Evolutionary conservation across 2,888 invertebrate species (phyloP).

Genomic region (Synergus itoensis): DNA sequence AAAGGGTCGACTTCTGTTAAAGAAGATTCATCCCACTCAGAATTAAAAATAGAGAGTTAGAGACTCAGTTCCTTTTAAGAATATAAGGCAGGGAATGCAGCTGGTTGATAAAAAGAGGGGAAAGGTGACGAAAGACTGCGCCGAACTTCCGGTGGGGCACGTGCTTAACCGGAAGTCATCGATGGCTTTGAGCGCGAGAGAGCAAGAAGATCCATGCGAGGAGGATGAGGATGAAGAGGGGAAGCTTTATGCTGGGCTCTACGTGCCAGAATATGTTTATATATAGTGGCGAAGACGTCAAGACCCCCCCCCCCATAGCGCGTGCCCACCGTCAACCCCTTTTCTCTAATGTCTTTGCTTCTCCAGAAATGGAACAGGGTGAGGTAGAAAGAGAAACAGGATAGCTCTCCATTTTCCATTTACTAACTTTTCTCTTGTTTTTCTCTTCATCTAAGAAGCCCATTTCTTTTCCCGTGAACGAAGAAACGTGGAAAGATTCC

Average conservation of each 20-base stretch:
- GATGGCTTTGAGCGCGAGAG: constrained; percentile 31
- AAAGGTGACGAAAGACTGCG: constrained; percentile 54
- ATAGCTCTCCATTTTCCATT: neutral
- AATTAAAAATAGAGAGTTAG: constrained; percentile 36
- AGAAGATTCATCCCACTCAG: constrained; percentile 3
- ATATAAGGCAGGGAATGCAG: constrained; percentile 31
- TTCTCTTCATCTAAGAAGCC: constrained; percentile 31
- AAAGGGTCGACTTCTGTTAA: neutral
- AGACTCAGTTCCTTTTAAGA: constrained; percentile 38
- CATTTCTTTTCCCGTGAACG: constrained; percentile 18
- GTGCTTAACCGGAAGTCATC: constrained; percentile 54
- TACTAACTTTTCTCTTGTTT: constrained; percentile 34
- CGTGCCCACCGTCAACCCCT: constrained; percentile 25
- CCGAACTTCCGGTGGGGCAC: constrained; percentile 55
- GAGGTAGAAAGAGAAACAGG: neutral
- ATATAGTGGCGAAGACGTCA: constrained; percentile 3
- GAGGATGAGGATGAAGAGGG: constrained; percentile 19
- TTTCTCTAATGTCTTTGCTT: neutral
- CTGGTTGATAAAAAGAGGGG: constrained; percentile 41
- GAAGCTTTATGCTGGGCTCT: neutral
- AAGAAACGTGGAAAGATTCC: constrained; percentile 33
- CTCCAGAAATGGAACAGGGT: neutral
- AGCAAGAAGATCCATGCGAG: constrained; percentile 1
- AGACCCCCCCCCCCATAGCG: constrained; percentile 11
- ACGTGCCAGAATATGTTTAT: constrained; percentile 25